These are phyloP conservation scores for Motacilla alba DNA, from an alignment of 2,113 vertebrate species.

Conservation along the genomic window DNA sequence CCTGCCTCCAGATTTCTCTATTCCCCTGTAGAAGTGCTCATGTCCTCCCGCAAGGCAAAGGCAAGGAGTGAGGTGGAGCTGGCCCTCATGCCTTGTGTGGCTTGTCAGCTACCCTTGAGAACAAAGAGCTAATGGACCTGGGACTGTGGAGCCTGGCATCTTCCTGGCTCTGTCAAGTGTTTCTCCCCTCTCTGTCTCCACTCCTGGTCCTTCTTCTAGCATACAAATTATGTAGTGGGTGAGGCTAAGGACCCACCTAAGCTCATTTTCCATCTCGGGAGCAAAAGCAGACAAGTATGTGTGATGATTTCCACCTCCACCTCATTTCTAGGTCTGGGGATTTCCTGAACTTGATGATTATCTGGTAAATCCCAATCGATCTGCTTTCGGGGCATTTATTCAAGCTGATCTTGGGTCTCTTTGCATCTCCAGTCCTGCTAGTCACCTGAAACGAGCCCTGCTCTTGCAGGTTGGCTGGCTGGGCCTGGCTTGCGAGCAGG, in stretches of 20 bases:
- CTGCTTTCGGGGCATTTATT: not conserved
- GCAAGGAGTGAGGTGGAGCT: not conserved
- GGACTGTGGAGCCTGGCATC: not conserved
- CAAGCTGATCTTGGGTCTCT: not conserved
- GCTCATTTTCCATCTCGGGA: fast-evolving
- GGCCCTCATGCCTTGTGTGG: not conserved
- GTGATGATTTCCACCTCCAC: not conserved
- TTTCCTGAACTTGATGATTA: not conserved
- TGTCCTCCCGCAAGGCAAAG: not conserved
- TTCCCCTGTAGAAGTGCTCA: not conserved
- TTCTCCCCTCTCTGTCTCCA: not conserved
- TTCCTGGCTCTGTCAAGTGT: not conserved
- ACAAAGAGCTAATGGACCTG: not conserved
- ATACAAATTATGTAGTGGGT: not conserved
- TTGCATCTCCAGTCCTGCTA: fast-evolving
- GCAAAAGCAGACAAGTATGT: not conserved
- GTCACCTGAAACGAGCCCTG: not conserved
- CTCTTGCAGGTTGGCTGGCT: not conserved
- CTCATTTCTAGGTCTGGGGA: not conserved
- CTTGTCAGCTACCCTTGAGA: not conserved
- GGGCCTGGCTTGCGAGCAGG: not conserved
- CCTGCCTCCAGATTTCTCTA: not conserved
- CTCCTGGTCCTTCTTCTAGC: not conserved
- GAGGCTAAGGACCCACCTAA: not conserved
- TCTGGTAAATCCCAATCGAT: not conserved